A percentile compares a stretch with the other conserved stretches of the same genome.
Evolutionary conservation across 2,113 vertebrate genomes (phyloP).

Genomic region (Strix aluco): DNA sequence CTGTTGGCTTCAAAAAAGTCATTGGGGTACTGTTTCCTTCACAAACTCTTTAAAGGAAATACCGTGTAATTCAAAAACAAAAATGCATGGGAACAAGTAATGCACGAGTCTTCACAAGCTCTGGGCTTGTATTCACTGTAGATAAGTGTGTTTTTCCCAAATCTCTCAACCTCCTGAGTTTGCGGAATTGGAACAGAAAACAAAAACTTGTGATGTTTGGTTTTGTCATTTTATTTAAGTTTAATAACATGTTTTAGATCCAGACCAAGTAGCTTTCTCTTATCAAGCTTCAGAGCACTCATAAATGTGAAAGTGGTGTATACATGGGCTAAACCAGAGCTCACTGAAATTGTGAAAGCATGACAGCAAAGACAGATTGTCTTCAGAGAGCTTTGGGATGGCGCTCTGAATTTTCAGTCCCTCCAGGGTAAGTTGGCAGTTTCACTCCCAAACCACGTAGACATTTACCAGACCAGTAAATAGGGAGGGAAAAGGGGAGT

Average conservation of each 20-base stretch:
- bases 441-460: neutral
- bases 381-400: neutral
- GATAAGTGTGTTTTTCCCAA: conserved; percentile 31
- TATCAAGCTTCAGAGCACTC: neutral
- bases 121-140: neutral
- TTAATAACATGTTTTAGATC: neutral
- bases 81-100: neutral
- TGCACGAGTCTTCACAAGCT: neutral
- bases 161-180: neutral
- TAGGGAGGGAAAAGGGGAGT: neutral
- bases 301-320: neutral
- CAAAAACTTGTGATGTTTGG: neutral
- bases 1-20: neutral
- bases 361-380: neutral
- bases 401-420: neutral
- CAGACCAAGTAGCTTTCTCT: neutral
- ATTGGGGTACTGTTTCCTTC: neutral
- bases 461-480: neutral
- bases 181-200: neutral
- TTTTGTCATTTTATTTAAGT: neutral
- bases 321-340: neutral
- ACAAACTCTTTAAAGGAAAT: neutral
- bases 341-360: neutral
- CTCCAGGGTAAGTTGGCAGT: neutral
- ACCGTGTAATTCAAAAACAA: neutral